These are phyloP conservation scores for Helicoverpa zea DNA, from an alignment of 1,140 invertebrate genomes.

Conservation along the genomic window DNA sequence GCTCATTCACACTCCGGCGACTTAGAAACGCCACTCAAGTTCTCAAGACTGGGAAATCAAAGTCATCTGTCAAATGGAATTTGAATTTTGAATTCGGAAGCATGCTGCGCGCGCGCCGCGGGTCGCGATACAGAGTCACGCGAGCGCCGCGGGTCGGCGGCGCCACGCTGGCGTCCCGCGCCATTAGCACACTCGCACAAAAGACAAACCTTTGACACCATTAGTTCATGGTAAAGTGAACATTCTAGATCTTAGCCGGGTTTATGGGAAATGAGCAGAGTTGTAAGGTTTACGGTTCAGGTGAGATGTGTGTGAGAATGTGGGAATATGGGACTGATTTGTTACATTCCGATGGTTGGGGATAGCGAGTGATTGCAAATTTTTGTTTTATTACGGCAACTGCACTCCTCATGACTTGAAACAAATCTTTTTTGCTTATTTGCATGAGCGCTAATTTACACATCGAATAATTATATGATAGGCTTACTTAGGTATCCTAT, in stretches of 20 bases:
- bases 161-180: constrained; percentile 63
- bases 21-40: constrained; percentile 65
- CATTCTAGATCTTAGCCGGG: constrained; percentile 74
- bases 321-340: constrained; percentile 57
- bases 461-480: too few species aligned
- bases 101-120: constrained; percentile 69
- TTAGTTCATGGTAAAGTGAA: constrained; percentile 77
- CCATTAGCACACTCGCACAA: constrained; percentile 67
- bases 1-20: constrained; percentile 80
- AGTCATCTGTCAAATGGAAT: constrained; percentile 73
- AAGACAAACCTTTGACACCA: constrained; percentile 73
- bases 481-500: too few species aligned
- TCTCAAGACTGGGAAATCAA: constrained; percentile 73
- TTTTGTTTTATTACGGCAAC: background rate
- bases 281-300: constrained; percentile 55
- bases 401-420: too few species aligned
- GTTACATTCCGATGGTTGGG: constrained; percentile 28
- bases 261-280: constrained; percentile 80
- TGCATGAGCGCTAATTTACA: too few species aligned
- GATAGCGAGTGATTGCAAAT: background rate
- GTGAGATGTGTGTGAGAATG: constrained; percentile 67
- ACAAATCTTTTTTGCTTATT: too few species aligned
- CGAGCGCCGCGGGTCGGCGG: constrained; percentile 68
- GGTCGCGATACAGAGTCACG: constrained; percentile 70
- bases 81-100: constrained; percentile 70